These are phyloP conservation scores for Notarius quadriscutis DNA, from an alignment of 2,113 vertebrate species.

Conservation along the genomic window DNA sequence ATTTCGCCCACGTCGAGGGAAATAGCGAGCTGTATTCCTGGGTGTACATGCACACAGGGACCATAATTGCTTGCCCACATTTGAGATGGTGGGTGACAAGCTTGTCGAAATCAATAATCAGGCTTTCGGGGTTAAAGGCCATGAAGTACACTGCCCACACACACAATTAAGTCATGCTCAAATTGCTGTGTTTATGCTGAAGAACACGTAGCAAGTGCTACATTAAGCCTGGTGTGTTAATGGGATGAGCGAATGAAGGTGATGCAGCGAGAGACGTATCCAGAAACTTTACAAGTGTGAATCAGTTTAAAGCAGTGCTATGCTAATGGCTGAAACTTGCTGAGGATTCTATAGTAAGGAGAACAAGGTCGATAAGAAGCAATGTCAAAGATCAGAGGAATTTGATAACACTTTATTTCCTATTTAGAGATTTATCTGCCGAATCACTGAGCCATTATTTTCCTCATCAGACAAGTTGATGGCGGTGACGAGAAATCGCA, in stretches of 20 bases:
- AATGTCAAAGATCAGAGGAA: not conserved
- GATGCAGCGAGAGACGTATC: not conserved
- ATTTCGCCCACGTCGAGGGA: slow-evolving; percentile 70
- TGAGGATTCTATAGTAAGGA: not conserved
- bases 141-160: slow-evolving; percentile 48
- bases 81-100: slow-evolving; percentile 70
- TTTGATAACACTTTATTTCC: not conserved
- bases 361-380: not conserved
- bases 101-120: slow-evolving; percentile 73
- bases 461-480: not conserved
- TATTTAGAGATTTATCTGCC: not conserved
- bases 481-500: not conserved
- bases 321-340: not conserved
- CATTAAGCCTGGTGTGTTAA: slow-evolving; percentile 61
- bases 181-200: slow-evolving; percentile 67
- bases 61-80: slow-evolving; percentile 73
- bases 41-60: slow-evolving; percentile 65
- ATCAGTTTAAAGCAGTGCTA: not conserved
- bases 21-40: slow-evolving; percentile 64
- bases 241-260: not conserved
- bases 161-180: slow-evolving; percentile 40
- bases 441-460: not conserved
- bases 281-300: not conserved
- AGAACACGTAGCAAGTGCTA: slow-evolving; percentile 63
- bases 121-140: slow-evolving; percentile 58